Evolutionary conservation across 2,888 invertebrate species (phyloP), one percentile per base, ranked within the genome.

Genomic region (Parnassius mnemosyne): DNA sequence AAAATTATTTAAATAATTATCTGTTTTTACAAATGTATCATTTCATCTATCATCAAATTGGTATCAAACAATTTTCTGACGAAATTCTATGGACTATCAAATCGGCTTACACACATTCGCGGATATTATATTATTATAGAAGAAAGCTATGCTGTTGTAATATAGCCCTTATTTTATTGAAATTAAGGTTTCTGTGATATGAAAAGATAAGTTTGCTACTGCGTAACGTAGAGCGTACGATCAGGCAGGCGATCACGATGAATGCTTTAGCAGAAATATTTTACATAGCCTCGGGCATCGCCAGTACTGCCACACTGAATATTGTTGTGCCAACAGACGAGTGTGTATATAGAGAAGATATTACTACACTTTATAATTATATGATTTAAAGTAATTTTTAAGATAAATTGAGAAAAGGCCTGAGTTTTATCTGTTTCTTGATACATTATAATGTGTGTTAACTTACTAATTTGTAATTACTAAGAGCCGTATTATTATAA

Each of bases 191-290:
- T 63, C 69, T 60, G 67, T 43, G 65, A 64, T 56, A 64, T 70
- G 75, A 69, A 67, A 63, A 57, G 65, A 64, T 75, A 77, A 77
- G 76, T 77, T 80, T 75, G 81, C 67, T 69, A 70, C 72, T 81
- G 84, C 79, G 84, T 85, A 81, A 77, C 81, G 78, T 80, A 75
- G 80, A 77, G 79, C 78, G 80, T 78, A 78, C 84, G 86, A 85
- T 88, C 86, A 81, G 84, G 81, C 85, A 71, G 73, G 78, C 88
- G 89, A 89, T 89, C 89, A 87, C 88, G 87, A 89, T 89, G 91
- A 89, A 90, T 88, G 91, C 88, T 89, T 87, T 86, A 85, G 85
- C 85, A 88, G 91, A 90, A 91, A 91, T 91, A 91, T 91, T 91
- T 90, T 89, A 89, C 90, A 89, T 86, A 73, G 89, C 91, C 87